Base-by-base conservation (phyloP, 2,797 vertebrate genomes). In the Acanthopagrus latus region DNA sequence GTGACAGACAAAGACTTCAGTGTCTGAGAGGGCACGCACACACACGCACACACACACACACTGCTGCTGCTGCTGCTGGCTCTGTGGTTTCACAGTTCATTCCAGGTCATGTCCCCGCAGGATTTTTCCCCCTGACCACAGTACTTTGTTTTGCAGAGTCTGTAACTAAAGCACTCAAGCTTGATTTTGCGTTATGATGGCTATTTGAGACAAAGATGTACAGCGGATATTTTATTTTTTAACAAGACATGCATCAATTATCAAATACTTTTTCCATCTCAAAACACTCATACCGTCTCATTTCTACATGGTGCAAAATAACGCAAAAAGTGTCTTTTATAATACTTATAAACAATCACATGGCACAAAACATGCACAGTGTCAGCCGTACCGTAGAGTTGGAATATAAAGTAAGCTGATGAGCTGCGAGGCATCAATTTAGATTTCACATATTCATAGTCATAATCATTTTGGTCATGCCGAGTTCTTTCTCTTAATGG, bases 301-400 rank as follows among this genome's bases (percentile, higher is more conserved):
- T 68, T 63, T 74, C 12, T 65, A 65, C 75, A 68, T 21, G 60
- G 88, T 93, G 86, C 88, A 91, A 90, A 85, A 82, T 46, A 75
- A 74, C 23, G 52, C 57, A 29, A 62, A 75, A 52, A 60, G 83
- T 59, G 55, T 20, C 59, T 65, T n/a, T 63, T 23, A 83, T 38
- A 66, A 71, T 68, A 74, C 29, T 59, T 38, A 38, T 5, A 27
- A 70, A 64, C 23, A 85, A 86, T 52, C 5, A 56, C 72, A 67
- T 80, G 70, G 84, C 79, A 82, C 80, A 72, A 77, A 64, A 81
- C 70, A 51, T 71, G 38, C 64, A 59, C 73, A 57, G 64, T 71
- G 58, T 65, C 68, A 55, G 43, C 46, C 1, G 72, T 52, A 57
- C 56, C 18, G 2, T 47, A 13, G 27, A 64, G 21, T 14, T 18